Base-by-base conservation (phyloP, 2,113 vertebrate genomes). In the Lagopus muta region DNA sequence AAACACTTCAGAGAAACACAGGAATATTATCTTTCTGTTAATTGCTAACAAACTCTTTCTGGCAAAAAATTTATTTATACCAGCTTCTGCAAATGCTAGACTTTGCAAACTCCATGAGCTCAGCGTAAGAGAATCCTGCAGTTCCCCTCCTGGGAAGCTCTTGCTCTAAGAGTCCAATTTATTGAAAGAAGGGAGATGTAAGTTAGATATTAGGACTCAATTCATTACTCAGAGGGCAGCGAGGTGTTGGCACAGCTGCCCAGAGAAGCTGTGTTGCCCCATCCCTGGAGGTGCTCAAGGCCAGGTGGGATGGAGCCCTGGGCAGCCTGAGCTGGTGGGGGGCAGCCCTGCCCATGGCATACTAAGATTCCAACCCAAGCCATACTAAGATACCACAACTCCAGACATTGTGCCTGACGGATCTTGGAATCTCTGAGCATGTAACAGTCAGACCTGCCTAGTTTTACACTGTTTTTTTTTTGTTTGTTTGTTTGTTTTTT, bases 361-460 rank as follows among this genome's bases (percentile, higher is more conserved):
- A 43, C 15, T 43, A 43, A 43, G 15, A 43, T 50, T 50, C 48
- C 22, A 50, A 50, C 11, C 11, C 48, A 24, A 50, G 48, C 21
- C 22, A 50, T 50, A 30, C 27, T 30, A 54, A 54, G 54, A 57
- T 57, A 32, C 54, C 16, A 30, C 54, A 55, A 14, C 28, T 88
- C 52, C 60, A 52, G 25, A 86, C 12, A 65, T 67, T 28, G 34
- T 60, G 69, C 20, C n/a, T 71, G 38, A 38, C 13, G 42, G 55
- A 81, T 66, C 32, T 38, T 32, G 22, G 71, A 66, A 74, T 60
- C 54, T 73, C 54, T 38, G 75, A 64, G 72, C 6, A 9, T 48
- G 0, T 0, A 0, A 50, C 19, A 88, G 58, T 27, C 22, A 66
- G 50, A 80, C 6, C n/a, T 58, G 34, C 15, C 66, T 36, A 24